Base-by-base conservation (phyloP, 2,797 vertebrate genomes). In the Calcarius lapponicus region DNA sequence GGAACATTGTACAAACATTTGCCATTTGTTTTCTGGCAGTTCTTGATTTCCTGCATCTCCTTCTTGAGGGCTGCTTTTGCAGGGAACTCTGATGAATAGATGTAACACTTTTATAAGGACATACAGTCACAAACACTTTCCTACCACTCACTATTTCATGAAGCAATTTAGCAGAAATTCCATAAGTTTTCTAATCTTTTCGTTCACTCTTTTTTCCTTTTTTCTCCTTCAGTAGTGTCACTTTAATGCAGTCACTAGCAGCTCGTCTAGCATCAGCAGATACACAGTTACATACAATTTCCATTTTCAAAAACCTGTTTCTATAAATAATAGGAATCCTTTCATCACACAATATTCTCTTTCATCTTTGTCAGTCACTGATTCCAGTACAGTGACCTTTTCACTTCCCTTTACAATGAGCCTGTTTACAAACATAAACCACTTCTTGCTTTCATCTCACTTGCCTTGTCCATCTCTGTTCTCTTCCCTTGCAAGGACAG, bases 381-480 rank as follows among this genome's bases (percentile, higher is more conserved):
- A 83, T 86, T 86, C 60, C 50, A 67, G 51, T 54, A 40, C 86
- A 86, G 40, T 40, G 79, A 88, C 70, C 92, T 94, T 88, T 95
- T 86, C 54, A 45, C 58, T 93, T 89, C 84, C 69, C 29, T 93
- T 91, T 86, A 86, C 60, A 93, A 80, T 82, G 16, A 71, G 19
- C 64, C 76, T 88, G 70, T 89, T 95, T 90, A 88, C 74, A 82
- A 67, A 85, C 38, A 45, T 42, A 80, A 80, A 53, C 53, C 13
- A 48, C 89, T 92, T 66, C n/a, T 79, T 86, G 42, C 93, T 96
- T 95, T 88, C 87, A 80, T 91, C 80, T 95, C 36, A 32, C 80
- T 88, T 93, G 42, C n/a, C 50, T 85, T 12, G 2, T 74, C 76
- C 66, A n/a, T 93, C 82, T 85, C 57, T 2, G n/a, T 15, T 82